Percentiles rank a stretch among this genome's conserved stretches.
phyloP scores from a whole-genome alignment of 2,888 invertebrate genomes.

The Troilus luridus region DNA sequence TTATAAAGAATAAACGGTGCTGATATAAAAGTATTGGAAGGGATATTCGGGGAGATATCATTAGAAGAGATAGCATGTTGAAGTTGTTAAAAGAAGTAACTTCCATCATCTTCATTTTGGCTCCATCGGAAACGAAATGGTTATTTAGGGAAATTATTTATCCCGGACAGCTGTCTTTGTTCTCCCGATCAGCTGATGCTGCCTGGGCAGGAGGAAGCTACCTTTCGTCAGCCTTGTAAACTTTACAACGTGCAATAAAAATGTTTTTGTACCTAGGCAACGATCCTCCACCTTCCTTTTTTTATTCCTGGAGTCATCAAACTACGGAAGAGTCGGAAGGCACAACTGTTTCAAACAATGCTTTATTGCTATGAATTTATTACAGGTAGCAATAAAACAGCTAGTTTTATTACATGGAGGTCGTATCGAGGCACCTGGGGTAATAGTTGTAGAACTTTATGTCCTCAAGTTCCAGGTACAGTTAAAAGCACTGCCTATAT shows the following conservation, averaged over 20 bases:
- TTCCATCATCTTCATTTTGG: too few species aligned
- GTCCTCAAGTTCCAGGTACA: neutral
- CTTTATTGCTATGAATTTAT: neutral
- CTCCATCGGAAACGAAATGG: too few species aligned
- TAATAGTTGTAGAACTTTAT: neutral
- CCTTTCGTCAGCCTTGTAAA: neutral
- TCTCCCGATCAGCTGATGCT: too few species aligned
- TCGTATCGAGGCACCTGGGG: neutral
- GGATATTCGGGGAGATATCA: too few species aligned
- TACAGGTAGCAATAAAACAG: neutral
- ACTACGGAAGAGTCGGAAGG: neutral
- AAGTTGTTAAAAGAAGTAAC: too few species aligned
- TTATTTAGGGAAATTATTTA: too few species aligned
- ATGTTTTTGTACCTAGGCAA: neutral
- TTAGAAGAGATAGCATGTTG: too few species aligned
- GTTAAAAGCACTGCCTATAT: neutral
- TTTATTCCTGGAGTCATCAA: neutral
- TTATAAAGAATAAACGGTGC: too few species aligned
- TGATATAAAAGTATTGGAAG: too few species aligned
- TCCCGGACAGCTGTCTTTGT: too few species aligned
- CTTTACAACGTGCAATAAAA: neutral
- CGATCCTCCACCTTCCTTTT: too few species aligned
- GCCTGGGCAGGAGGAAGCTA: neutral
- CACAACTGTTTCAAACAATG: conserved; percentile 1
- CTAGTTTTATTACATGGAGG: neutral